Base-by-base conservation (phyloP, 2,888 invertebrate genomes). In the Macrosiphum euphorbiae region DNA sequence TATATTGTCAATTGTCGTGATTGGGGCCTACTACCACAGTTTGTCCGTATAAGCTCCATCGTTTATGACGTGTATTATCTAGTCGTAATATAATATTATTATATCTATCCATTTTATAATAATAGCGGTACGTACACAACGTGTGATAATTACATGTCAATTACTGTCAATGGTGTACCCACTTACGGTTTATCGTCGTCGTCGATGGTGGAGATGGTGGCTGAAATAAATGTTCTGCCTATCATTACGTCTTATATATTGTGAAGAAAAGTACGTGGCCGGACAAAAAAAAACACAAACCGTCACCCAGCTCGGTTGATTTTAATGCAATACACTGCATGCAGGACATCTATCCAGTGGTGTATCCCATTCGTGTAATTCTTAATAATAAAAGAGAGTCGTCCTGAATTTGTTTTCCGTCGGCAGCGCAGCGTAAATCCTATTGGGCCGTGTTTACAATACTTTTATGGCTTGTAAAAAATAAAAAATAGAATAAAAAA, bases 361-460 rank as follows among this genome's bases (percentile, higher is more conserved):
- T 58, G 47, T 86, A 47, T 86, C 28, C 47, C 47, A 86, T 47
- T 47, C 86, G 13, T 86, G 86, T 86, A 7, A 47, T 86, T 47
- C 86, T 86, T 86, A 67, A 67, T 44, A 86, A 86, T 86, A 86
- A 86, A 41, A 47, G 86, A 47, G 86, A 86, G 86, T 47, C 47
- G 87, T 87, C 50, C n/a, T 87, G 50, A n/a, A 87, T 87, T 87
- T 50, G 87, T 87, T 50, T 87, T 87, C 50, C 87, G 50, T 87
- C 87, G 86, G 84, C 91, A 91, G 44, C 47, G 47, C 91, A 91
- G 58, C 91, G 86, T 91, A 86, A 28, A 58, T 91, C 91, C 91
- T 52, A 85, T 44, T 85, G 87, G 47, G 61, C 26, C 47, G 86
- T 50, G 87, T 86, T 92, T 86, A 87, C 92, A 87, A 87, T 92